Evolutionary conservation across 1,140 invertebrate species (phyloP), one percentile per base, ranked within the genome.

Genomic region (Vollenhovia emeryi): DNA sequence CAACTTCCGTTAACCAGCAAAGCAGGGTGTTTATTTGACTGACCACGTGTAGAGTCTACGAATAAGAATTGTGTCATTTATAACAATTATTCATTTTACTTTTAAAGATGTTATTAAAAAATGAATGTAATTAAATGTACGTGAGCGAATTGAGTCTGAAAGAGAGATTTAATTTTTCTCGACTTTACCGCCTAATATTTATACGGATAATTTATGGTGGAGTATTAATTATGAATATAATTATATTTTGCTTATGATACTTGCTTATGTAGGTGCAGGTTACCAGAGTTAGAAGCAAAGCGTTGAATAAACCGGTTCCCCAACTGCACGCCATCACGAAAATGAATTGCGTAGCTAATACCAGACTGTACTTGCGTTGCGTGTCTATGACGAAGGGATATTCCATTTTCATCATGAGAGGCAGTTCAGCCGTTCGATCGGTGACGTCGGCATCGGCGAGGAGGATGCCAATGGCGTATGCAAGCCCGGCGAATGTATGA

Each of bases 351-450:
- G 64, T 45, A 57, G 5, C 50, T 57, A 80, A 71, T 36, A 80
- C 64, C 21, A 71, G 9, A 2, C 24, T 57, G 24, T 80, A 80
- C 13, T 69, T 55, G 50, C 13, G 21, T 84, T 21, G 55, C 55
- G 69, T 84, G 69, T 80, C 48, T 57, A 80, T 45, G 18, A 71
- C 36, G 78, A 80, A 80, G 40, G 78, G 78, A 80, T 80, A 71
- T 43, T 80, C 48, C 78, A 80, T 80, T 80, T 80, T 80, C 50
- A 80, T 71, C 50, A 71, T 71, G 36, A 76, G 33, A 30, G 52
- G 57, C 6, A 76, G 43, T 15, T 84, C 71, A 21, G 24, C 36
- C 40, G 45, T 60, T 50, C 9, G 55, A 84, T 84, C 33, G 40
- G 59, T 75, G 15, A 84, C n/a, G 40, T 75, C 55, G 8, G 6